Base-by-base conservation (phyloP, 2,797 vertebrate species). In the Brachyalestes nurse region DNA sequence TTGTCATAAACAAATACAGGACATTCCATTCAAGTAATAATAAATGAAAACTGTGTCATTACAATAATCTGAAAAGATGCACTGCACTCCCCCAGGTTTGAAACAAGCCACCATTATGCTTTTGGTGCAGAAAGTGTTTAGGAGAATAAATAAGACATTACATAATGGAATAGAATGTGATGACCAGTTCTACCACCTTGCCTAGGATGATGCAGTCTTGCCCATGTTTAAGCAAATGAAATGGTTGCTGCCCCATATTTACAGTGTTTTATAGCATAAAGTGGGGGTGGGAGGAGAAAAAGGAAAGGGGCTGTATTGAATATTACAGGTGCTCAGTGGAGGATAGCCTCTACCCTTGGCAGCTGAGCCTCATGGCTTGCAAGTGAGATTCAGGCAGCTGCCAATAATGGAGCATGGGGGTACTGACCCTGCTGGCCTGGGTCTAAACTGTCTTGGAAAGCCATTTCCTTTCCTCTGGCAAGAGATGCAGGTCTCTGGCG, bases 381-480 rank as follows among this genome's bases (percentile, higher is more conserved):
- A 42, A 65, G 57, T 78, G 64, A 65, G 75, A 70, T 40, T 40
- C 73, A 17, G 72, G 64, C 60, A 61, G 69, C 80, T 80, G 85
- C 79, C 86, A 88, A 75, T 69, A 75, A 55, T 19, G 49, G 75
- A 65, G 64, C 55, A 25, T 49, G 47, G 66, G 74, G 81, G 77
- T 72, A 80, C 28, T 85, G 83, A 82, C 83, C 85, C 77, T 71
- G 17, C 61, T 55, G 77, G 82, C 77, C 84, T 49, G 45, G 60
- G 64, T 81, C 80, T 86, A 86, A 88, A 85, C 79, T 76, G 70
- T 82, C 74, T 84, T 76, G 42, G 83, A 85, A 84, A 86, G 80
- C 57, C 67, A 80, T 73, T 82, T 84, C 79, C 83, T 80, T 80
- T 82, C 51, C 72, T 75, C 85, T 72, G 85, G 83, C 85, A 79